Evolutionary conservation across 2,113 vertebrate species (phyloP).

Genomic region (Sylvietta virens): DNA sequence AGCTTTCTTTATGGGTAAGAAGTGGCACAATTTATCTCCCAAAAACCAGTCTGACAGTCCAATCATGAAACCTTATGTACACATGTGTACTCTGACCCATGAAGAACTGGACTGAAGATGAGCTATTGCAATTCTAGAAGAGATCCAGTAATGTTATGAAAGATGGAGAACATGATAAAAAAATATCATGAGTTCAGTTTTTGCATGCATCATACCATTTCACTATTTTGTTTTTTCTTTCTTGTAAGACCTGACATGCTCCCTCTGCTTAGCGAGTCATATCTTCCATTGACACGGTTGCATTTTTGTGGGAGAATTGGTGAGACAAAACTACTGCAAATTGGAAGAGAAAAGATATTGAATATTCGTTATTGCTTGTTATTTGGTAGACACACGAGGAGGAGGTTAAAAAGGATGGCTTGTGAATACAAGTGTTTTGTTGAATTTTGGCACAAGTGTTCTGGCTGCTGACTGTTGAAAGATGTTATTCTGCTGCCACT

Average conservation of each 20-base stretch:
- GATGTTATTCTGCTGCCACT: neutral
- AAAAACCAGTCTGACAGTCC: neutral
- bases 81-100: neutral
- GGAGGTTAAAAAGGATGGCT: neutral
- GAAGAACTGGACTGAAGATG: neutral
- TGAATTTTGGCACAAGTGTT: neutral
- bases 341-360: neutral
- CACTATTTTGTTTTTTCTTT: neutral
- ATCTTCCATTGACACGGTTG: neutral
- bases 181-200: neutral
- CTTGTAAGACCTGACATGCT: neutral
- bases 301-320: neutral
- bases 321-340: neutral
- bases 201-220: neutral
- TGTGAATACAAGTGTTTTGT: neutral
- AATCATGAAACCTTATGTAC: rapidly evolving
- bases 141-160: neutral
- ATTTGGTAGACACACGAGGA: neutral
- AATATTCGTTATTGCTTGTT: neutral
- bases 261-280: neutral
- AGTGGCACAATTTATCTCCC: neutral
- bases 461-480: neutral
- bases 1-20: rapidly evolving
- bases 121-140: neutral
- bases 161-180: neutral